Conservation (phyloP, 2,113 vertebrate genomes). For the Larimichthys crocea region DNA sequence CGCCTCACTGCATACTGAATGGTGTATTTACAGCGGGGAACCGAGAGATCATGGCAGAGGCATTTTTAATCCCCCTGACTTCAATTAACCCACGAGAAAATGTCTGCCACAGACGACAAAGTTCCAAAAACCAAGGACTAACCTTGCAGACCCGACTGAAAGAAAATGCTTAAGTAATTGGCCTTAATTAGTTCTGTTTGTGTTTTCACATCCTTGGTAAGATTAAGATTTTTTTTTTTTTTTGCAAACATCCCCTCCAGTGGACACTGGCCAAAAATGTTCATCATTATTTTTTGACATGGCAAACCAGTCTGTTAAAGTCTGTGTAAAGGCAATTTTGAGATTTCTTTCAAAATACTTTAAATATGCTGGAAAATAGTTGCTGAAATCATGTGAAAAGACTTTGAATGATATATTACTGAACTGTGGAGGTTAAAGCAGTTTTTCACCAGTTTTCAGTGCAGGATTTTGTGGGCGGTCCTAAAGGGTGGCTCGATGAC, state of each 20-base stretch:
- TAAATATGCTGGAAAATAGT: no score
- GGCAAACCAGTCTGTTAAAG: neutral
- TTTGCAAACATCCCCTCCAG: slow-evolving; percentile 15
- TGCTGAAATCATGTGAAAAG: no score
- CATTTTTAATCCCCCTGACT: slow-evolving; percentile 73
- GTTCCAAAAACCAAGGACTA: slow-evolving; percentile 51
- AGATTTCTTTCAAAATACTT: no score
- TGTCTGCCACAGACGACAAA: slow-evolving; percentile 63
- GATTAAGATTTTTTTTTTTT: slow-evolving; percentile 23
- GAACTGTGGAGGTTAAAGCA: no score
- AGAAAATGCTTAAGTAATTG: slow-evolving; percentile 47
- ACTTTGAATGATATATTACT: no score
- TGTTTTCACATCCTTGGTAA: slow-evolving; percentile 25
- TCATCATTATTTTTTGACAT: neutral
- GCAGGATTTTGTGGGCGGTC: no score
- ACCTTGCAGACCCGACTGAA: slow-evolving; percentile 29
- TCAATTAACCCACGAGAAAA: slow-evolving; percentile 75
- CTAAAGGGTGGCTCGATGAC: no score
- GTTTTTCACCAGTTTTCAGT: no score
- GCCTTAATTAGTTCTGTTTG: slow-evolving; percentile 52
- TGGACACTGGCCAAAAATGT: neutral
- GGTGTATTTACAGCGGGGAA: slow-evolving; percentile 57
- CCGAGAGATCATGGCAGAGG: slow-evolving; percentile 63
- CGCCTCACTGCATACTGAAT: slow-evolving; percentile 37
- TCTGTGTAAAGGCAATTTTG: neutral